A percentile compares a stretch with the other conserved stretches of the same genome.
Evolutionary conservation across 2,888 invertebrate genomes (phyloP).

Genomic region (Coronaproctus castanopsis): DNA sequence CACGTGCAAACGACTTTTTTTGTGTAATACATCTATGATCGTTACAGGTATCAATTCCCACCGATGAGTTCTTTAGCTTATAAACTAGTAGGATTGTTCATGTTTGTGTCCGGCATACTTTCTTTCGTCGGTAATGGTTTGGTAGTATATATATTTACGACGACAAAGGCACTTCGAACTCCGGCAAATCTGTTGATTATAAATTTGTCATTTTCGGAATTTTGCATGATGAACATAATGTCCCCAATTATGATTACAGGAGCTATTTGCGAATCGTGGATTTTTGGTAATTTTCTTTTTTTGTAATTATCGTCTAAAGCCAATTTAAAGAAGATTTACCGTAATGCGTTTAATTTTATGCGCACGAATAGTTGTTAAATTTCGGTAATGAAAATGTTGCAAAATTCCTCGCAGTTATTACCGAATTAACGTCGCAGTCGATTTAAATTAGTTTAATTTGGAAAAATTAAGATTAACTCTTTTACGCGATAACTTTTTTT

Average conservation of each 20-base stretch:
- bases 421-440: too few relatives aligned
- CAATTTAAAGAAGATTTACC: too few relatives aligned
- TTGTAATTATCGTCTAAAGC: neutral
- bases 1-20: constrained; percentile 17
- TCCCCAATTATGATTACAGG: constrained; percentile 49
- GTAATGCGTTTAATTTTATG: too few relatives aligned
- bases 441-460: too few relatives aligned
- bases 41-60: constrained; percentile 65
- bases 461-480: too few relatives aligned
- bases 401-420: too few relatives aligned
- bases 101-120: constrained; percentile 49
- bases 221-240: constrained; percentile 70
- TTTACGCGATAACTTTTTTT: too few relatives aligned
- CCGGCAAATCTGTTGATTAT: constrained; percentile 80
- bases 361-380: too few relatives aligned
- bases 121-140: constrained; percentile 50
- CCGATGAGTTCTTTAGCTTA: constrained; percentile 80
- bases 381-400: too few relatives aligned
- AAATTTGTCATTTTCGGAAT: constrained; percentile 78
- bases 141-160: constrained; percentile 47
- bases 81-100: constrained; percentile 55
- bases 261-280: neutral
- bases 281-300: neutral
- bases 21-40: neutral
- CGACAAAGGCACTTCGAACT: constrained; percentile 55